phyloP scores from a whole-genome alignment of 2,797 vertebrate genomes.

The Phaenicophaeus curvirostris region DNA sequence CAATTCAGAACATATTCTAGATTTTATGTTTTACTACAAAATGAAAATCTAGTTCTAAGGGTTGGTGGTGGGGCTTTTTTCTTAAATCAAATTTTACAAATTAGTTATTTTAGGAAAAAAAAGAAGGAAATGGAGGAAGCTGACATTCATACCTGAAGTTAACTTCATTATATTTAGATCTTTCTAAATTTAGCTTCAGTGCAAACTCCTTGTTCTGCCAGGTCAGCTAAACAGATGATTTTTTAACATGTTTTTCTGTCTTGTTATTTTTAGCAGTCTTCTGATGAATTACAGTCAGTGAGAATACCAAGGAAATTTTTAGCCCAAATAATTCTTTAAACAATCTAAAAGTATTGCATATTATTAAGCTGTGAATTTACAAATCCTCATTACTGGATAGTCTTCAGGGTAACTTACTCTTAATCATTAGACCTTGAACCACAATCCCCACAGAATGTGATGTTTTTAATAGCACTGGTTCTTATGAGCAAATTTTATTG shows the following conservation, averaged over 20 bases:
- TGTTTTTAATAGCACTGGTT: constrained; percentile 62
- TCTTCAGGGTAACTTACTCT: constrained; percentile 48
- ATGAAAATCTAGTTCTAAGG: neutral
- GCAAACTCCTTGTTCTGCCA: constrained; percentile 23
- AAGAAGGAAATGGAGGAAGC: constrained; percentile 28
- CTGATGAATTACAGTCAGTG: neutral
- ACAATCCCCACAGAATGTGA: constrained; percentile 35
- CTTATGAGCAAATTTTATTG: constrained; percentile 57
- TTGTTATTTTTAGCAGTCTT: constrained; percentile 29
- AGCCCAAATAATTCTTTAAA: neutral
- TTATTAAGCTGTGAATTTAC: constrained; percentile 39
- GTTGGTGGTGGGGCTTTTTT: neutral
- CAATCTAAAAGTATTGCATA: neutral
- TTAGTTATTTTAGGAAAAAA: constrained; percentile 21
- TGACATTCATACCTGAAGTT: constrained; percentile 42
- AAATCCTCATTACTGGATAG: constrained; percentile 37
- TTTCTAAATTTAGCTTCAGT: constrained; percentile 61
- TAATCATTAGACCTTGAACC: constrained; percentile 59
- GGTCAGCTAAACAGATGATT: constrained; percentile 36
- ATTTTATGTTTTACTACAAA: neutral
- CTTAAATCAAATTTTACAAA: neutral
- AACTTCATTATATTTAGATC: constrained; percentile 55
- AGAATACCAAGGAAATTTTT: neutral
- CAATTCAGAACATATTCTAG: neutral
- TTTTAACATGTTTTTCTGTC: neutral